Evolutionary conservation across 2,888 invertebrate genomes (phyloP).

Genomic region (Rhorus exstirpatorius): DNA sequence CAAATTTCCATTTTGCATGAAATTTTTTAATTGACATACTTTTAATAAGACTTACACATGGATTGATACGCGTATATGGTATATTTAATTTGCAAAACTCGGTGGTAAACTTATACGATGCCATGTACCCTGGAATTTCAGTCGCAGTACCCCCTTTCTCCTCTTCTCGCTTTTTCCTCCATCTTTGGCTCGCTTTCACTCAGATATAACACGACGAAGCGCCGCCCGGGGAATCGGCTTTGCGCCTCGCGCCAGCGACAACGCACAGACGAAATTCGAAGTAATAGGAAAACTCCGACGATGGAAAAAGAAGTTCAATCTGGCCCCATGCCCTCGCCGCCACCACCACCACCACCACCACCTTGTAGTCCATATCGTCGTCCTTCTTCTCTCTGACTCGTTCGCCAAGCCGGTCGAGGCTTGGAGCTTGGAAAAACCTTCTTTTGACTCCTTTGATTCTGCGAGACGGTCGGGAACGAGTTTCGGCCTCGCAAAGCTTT

Average conservation of each 20-base stretch:
- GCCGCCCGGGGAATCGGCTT: constrained; percentile 62
- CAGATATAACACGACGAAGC: constrained; percentile 47
- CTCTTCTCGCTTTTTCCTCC: constrained; percentile 6
- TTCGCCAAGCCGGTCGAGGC: constrained; percentile 66
- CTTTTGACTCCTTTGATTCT: constrained; percentile 84
- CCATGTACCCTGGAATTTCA: constrained; percentile 1
- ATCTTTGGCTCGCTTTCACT: constrained; percentile 32
- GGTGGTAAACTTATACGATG: constrained; percentile 7
- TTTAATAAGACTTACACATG: not conserved
- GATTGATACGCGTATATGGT: not conserved
- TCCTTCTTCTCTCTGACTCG: constrained; percentile 11
- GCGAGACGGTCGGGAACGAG: constrained; percentile 66
- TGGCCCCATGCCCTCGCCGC: constrained; percentile 70
- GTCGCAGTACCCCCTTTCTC: not conserved
- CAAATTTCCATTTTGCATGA: not conserved
- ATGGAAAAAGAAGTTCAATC: constrained; percentile 84
- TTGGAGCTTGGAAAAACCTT: constrained; percentile 80
- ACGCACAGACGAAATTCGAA: constrained; percentile 80
- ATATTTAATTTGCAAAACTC: not conserved
- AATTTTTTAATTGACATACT: not conserved
- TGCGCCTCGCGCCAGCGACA: constrained; percentile 66
- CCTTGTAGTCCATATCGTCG: constrained; percentile 8
- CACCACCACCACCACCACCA: too few species aligned
- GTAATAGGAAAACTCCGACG: constrained; percentile 85
- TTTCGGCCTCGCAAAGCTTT: constrained; percentile 65